Conservation (phyloP, 2,888 invertebrate genomes). For the Pharmacophagus antenor region DNA sequence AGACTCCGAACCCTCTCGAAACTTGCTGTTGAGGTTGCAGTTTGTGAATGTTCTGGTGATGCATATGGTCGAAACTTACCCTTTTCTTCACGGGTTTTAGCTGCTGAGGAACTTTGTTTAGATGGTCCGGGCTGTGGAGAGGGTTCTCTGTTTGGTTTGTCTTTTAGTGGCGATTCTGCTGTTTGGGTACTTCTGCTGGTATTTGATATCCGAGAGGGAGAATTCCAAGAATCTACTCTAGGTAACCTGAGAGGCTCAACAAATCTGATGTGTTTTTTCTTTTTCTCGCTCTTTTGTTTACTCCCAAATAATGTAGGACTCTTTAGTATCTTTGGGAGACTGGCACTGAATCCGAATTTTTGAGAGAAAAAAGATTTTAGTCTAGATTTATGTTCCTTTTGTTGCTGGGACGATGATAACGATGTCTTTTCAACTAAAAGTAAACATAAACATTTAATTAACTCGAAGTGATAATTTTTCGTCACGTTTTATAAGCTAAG, state of each 20-base stretch:
- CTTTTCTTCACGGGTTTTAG: not conserved
- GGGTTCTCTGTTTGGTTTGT: not conserved
- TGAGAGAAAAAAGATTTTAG: conserved; percentile 3
- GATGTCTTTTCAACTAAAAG: conserved; percentile 7
- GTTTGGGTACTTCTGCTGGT: conserved; percentile 9
- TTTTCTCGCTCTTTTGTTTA: not conserved
- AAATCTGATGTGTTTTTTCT: conserved; percentile 19
- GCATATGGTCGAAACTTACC: not conserved
- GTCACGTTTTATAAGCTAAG: not conserved
- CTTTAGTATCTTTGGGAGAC: not conserved
- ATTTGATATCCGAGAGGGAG: not conserved
- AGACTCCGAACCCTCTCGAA: not conserved
- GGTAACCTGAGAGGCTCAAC: conserved; percentile 15
- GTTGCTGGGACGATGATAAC: not conserved
- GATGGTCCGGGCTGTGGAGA: conserved; percentile 14
- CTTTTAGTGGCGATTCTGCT: not conserved
- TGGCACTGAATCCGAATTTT: not conserved
- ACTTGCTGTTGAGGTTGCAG: not conserved
- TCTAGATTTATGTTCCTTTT: not conserved
- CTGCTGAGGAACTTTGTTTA: not conserved
- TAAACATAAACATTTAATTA: not conserved
- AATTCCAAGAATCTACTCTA: conserved; percentile 3
- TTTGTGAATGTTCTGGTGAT: not conserved
- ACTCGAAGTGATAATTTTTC: not conserved
- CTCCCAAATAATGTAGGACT: not conserved